Evolutionary conservation across 2,113 vertebrate genomes (phyloP), one percentile per base, ranked within the genome.

Genomic region (Sander vitreus): DNA sequence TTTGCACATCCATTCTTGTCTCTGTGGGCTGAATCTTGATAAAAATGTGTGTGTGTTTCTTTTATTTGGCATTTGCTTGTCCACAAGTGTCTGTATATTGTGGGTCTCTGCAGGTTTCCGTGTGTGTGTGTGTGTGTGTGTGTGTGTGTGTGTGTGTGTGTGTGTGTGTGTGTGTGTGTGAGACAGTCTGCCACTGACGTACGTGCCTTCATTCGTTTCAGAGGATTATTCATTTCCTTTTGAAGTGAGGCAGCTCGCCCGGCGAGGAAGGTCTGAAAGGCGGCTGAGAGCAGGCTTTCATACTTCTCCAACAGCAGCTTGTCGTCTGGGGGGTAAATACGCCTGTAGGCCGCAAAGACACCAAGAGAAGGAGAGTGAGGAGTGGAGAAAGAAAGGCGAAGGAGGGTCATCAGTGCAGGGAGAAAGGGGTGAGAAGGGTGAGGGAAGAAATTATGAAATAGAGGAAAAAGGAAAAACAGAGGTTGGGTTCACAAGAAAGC

Each of bases 291-390:
- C 86, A 99, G 97, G 93, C 93, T 97, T 93, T 99, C 98, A 94
- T 99, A 99, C 94, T 98, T 99, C 92, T 99, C 98, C 95, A 99
- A 94, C 86, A 99, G 95, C 86, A 96, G 93, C 95, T 98, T 98
- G 95, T 99, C 98, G 92, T 99, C 98, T 89, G 98, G 98, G 95
- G 98, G 98, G 94, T 99, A 99, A 96, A 99, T 99, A 90, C 97
- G 95, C 92, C 98, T 99, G 94, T 78, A 93, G 93, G 57, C 87
- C 89, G 80, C 66, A 91, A 85, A 93, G 82, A 85, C 85, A 85
- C 68, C 76, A 81, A 87, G 74, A 90, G 78, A 88, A 68, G 75
- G 67, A 87, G 81, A 88, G 75, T 73, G 87, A 85, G 85, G 21
- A 67, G 60, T n/a, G 55, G 57, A 62, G 63, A 80, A 57, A 67